These are phyloP conservation scores for Nixonia krombeini DNA, from an alignment of 1,140 invertebrate species.

Conservation along the genomic window DNA sequence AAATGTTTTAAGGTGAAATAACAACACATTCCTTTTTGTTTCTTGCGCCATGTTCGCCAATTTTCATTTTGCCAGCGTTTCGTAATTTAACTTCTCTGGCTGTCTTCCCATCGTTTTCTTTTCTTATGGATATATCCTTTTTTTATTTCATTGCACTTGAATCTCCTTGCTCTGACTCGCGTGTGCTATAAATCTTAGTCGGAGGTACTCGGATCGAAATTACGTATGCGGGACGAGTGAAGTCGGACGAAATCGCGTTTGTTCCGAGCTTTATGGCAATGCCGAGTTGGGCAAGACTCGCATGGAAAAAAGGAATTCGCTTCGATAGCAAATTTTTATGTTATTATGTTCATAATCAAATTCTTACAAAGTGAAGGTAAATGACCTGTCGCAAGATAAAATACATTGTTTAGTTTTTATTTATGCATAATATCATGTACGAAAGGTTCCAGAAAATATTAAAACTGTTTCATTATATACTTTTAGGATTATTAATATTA, in stretches of 20 bases:
- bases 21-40: too few species aligned
- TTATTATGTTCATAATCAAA: slow-evolving; percentile 23
- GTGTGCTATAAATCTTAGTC: slow-evolving; percentile 36
- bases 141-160: slow-evolving; percentile 37
- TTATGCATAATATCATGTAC: not conserved
- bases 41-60: not conserved
- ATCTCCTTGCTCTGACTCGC: slow-evolving; percentile 27
- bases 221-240: slow-evolving; percentile 46
- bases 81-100: slow-evolving; percentile 20
- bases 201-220: slow-evolving; percentile 33
- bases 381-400: not conserved
- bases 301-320: slow-evolving; percentile 23
- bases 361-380: slow-evolving; percentile 1
- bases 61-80: slow-evolving; percentile 22
- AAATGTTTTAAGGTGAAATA: too few species aligned
- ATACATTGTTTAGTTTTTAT: not conserved
- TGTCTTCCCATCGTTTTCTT: slow-evolving; percentile 10
- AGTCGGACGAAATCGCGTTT: slow-evolving; percentile 40
- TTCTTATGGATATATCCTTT: slow-evolving; percentile 12
- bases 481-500: too few species aligned
- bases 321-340: slow-evolving; percentile 21
- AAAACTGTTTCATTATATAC: slow-evolving; percentile 13
- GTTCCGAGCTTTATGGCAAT: slow-evolving; percentile 32
- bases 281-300: not conserved
- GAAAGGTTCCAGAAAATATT: too few species aligned